Evolutionary conservation across 2,113 vertebrate genomes (phyloP), one percentile per base, ranked within the genome.

Genomic region (Onychorhynchus coronatus): DNA sequence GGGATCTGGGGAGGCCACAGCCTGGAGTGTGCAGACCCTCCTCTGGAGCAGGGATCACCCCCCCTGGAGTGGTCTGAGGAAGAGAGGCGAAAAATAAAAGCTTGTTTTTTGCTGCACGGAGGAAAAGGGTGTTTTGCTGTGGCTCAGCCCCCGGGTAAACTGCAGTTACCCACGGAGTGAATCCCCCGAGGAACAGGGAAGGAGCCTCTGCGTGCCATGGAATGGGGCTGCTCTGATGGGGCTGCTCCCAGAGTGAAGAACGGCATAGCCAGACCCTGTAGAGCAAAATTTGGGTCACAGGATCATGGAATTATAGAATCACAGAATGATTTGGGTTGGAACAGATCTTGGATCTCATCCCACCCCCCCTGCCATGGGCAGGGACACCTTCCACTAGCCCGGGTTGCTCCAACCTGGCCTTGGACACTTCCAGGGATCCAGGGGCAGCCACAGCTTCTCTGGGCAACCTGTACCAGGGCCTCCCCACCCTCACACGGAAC

Each of bases 171-270:
- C n/a, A 21, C 24, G 0, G 4, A 74, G 24, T 30, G 39, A 14
- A 58, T 77, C 53, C 12, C n/a, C 66, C 15, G 37, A 31, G 49
- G 12, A 25, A 22, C 8, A 2, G 10, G 52, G 65, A 30, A 31
- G 35, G 5, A 14, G 30, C 19, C n/a, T n/a, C 39, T 27, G 47
- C 42, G 49, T 31, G 55, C 12, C 24, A 1, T 9, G 82, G 50
- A 52, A 30, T 2, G 17, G 24, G 12, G 33, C 52, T 30, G 55
- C 25, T 56, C 66, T 0, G 1, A 1, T 0, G 1, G 39, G n/a
- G 44, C 55, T 55, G 14, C 25, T 42, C 2, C 55, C 35, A 18
- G 49, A 6, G 22, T 6, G 20, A 4, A 0, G 1, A 7, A 6
- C 39, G 42, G 0, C 3, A 27, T 3, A 9, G 22, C 23, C 20